These are phyloP conservation scores for Oncopodura yosiiana DNA, from an alignment of 1,140 invertebrate species.

Conservation along the genomic window DNA sequence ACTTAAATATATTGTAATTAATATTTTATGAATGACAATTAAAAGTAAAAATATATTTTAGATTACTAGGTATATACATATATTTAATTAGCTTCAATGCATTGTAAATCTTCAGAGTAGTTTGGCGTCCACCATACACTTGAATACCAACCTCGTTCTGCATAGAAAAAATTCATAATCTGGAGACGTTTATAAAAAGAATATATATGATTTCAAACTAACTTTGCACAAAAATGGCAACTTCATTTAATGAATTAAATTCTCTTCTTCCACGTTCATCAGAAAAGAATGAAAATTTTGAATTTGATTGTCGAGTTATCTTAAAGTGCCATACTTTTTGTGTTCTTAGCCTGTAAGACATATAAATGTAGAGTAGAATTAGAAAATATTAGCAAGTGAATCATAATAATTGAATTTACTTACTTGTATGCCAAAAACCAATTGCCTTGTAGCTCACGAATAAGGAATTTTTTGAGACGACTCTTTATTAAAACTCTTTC, in stretches of 20 bases:
- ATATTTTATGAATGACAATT: too few species aligned
- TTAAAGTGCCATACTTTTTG: conserved; percentile 8
- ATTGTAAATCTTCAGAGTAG: not conserved
- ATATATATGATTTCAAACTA: not conserved
- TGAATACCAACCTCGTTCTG: conserved; percentile 7
- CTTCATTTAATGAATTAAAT: conserved; percentile 5
- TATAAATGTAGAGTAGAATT: not conserved
- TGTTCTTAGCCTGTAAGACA: not conserved
- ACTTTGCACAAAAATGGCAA: not conserved
- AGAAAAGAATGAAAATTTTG: conserved; percentile 1
- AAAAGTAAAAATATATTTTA: too few species aligned
- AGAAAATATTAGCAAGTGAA: too few species aligned
- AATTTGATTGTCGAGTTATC: not conserved
- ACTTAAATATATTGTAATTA: too few species aligned
- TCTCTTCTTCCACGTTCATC: not conserved
- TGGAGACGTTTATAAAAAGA: not conserved
- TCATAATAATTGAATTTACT: not conserved
- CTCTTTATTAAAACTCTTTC: not conserved
- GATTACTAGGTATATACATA: too few species aligned
- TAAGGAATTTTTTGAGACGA: not conserved
- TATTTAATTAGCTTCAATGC: too few species aligned
- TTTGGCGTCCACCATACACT: conserved; percentile 1
- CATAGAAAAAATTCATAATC: not conserved
- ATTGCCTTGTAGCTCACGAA: not conserved
- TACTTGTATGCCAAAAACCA: conserved; percentile 10